Evolutionary conservation across 2,888 invertebrate genomes (phyloP), one percentile per base, ranked within the genome.

Genomic region (Nysson spinosus): DNA sequence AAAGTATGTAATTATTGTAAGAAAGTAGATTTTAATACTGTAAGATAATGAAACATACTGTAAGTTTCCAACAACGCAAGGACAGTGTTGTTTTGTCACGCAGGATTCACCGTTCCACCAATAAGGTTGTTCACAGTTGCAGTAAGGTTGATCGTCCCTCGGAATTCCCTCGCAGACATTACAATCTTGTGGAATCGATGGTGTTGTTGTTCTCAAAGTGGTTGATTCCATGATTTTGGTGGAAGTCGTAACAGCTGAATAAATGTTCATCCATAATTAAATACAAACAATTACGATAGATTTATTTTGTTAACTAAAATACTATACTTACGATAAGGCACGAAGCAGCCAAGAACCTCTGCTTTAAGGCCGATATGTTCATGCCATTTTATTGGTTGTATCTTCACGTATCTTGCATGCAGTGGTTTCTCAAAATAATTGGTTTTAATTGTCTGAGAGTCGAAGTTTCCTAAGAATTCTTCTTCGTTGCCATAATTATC

Each of bases 51-150:
- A n/a, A n/a, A 86, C 89, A 87, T 86, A 92, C 89, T 88, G 77
- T 67, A 93, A 90, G 75, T 92, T 92, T 14, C 92, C 92, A 61
- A 92, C 90, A 35, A 93, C 88, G 83, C 96, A 96, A 0, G 95
- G 94, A 82, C 96, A 96, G 79, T 94, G 90, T 66, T 91, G 90
- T 55, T 92, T 89, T 0, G 90, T 82, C 4, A 94, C 93, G 85
- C 96, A 96, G 62, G 87, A 87, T 71, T 90, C 89, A 6, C 96
- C 96, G 87, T 95, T 92, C 91, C 93, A 96, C 88, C 90, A 92
- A 11, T 89, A 81, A 2, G 89, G 88, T 47, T 87, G 72, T 32
- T 87, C 81, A 78, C 93, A 92, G 43, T 88, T 87, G 75, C 93
- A 93, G 62, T 79, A 49, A 1, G 1, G 85, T 7, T 87, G 86